A percentile compares a stretch with the other conserved stretches of the same genome.
phyloP scores from a whole-genome alignment of 2,888 invertebrate genomes.

The Ptycholaimellus sp. region DNA sequence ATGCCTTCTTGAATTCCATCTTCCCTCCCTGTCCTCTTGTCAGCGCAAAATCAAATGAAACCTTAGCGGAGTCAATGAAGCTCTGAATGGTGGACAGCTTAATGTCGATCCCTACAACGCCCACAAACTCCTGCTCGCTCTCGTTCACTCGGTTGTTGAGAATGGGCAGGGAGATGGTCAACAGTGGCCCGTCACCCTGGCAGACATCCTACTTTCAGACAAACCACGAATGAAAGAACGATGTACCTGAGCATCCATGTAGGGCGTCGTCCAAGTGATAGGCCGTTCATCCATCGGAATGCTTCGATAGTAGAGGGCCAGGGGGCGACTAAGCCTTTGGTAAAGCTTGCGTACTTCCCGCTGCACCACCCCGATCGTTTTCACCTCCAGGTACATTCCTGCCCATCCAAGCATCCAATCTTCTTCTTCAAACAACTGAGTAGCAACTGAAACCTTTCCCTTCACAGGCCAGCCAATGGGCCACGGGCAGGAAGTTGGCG shows the following conservation, averaged over 20 bases:
- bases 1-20: too few species aligned
- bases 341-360: too few species aligned
- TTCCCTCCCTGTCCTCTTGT: too few species aligned
- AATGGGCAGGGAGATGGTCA: slow-evolving; percentile 17
- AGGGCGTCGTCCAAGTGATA: slow-evolving; percentile 11
- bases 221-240: too few species aligned
- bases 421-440: background rate
- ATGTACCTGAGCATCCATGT: slow-evolving; percentile 8
- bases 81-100: slow-evolving; percentile 1
- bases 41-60: too few species aligned
- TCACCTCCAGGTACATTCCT: too few species aligned
- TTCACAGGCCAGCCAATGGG: slow-evolving; percentile 15
- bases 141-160: slow-evolving; percentile 7
- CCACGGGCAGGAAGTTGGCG: slow-evolving; percentile 13
- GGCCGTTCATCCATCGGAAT: slow-evolving; percentile 11
- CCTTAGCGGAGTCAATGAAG: too few species aligned
- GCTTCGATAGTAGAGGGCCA: slow-evolving; percentile 9
- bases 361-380: too few species aligned
- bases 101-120: slow-evolving; percentile 7
- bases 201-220: too few species aligned
- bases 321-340: slow-evolving; percentile 10
- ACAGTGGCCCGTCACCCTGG: slow-evolving; percentile 15
- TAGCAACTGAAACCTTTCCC: background rate
- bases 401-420: background rate
- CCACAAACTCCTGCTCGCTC: slow-evolving; percentile 3